Percentiles rank a stretch among this genome's conserved stretches.
phyloP scores from a whole-genome alignment of 2,888 invertebrate genomes.

The Cephus sareptanus region DNA sequence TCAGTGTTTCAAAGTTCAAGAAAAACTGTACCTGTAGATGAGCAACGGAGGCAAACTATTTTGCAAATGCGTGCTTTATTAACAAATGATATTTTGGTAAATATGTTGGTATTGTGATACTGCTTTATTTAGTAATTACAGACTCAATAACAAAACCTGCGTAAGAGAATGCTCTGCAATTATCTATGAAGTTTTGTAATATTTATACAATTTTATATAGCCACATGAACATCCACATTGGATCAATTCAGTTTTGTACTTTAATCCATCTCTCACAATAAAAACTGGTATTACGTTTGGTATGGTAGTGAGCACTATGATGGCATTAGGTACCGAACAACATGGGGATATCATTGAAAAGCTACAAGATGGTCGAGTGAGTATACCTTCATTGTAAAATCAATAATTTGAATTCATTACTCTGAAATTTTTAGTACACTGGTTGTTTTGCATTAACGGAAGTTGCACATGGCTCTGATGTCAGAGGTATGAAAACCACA shows the following conservation, averaged over 20 bases:
- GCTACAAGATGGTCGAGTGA: slow-evolving; percentile 56
- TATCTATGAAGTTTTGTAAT: slow-evolving; percentile 80
- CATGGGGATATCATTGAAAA: slow-evolving; percentile 62
- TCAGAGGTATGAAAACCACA: slow-evolving; percentile 89
- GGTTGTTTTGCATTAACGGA: slow-evolving; percentile 93
- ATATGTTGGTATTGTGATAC: slow-evolving; percentile 3
- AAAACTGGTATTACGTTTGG: slow-evolving; percentile 60
- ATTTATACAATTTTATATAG: slow-evolving; percentile 66
- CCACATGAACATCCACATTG: slow-evolving; percentile 12
- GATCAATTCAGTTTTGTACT: slow-evolving; percentile 51
- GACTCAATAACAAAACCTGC: not conserved
- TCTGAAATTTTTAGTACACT: slow-evolving; percentile 68
- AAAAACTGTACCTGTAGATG: slow-evolving; percentile 74
- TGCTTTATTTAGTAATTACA: not conserved
- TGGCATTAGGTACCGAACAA: slow-evolving; percentile 66
- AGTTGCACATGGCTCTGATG: slow-evolving; percentile 94
- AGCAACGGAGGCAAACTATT: slow-evolving; percentile 72
- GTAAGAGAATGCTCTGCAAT: slow-evolving; percentile 69
- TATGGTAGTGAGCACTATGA: slow-evolving; percentile 67
- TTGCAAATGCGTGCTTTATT: slow-evolving; percentile 34
- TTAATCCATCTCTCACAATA: slow-evolving; percentile 60
- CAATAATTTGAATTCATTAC: not conserved
- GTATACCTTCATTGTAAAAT: slow-evolving; percentile 24
- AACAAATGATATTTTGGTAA: slow-evolving; percentile 39
- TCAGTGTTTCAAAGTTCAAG: slow-evolving; percentile 78